Conservation (phyloP, 2,888 invertebrate species). For the Amphiduros pacificus region DNA sequence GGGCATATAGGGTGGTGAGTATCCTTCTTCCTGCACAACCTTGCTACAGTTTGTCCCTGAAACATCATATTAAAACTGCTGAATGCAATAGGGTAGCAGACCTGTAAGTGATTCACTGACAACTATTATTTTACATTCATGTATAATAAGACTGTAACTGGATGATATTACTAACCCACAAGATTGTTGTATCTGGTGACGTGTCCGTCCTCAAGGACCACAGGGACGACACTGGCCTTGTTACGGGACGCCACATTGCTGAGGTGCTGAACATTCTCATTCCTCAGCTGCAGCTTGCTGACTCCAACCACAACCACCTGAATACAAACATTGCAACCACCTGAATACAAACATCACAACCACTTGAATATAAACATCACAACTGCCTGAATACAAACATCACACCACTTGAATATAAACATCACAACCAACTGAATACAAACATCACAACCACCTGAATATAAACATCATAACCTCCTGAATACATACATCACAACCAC, state of each 20-base stretch:
- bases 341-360: conserved; percentile 36
- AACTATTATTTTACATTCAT: too few species aligned
- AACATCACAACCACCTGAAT: too few species aligned
- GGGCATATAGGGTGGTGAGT: conserved; percentile 32
- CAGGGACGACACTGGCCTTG: conserved; percentile 33
- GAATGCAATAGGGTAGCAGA: too few species aligned
- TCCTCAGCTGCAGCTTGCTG: conserved; percentile 31
- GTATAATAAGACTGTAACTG: not conserved
- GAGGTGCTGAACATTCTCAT: conserved; percentile 33
- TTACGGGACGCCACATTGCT: conserved; percentile 36
- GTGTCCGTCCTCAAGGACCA: conserved; percentile 30
- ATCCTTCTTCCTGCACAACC: conserved; percentile 28
- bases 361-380: too few species aligned
- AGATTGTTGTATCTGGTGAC: conserved; percentile 9
- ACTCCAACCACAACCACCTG: conserved; percentile 44
- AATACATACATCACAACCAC: too few species aligned
- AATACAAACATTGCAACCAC: conserved; percentile 27
- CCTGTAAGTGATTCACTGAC: too few species aligned
- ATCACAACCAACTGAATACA: too few species aligned
- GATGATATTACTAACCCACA: conserved; percentile 10
- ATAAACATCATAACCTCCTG: too few species aligned
- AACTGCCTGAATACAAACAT: too few species aligned
- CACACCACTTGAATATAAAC: too few species aligned
- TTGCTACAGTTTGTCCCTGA: conserved; percentile 43
- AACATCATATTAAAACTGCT: too few species aligned